Conservation (phyloP, 2,888 invertebrate genomes). For the Dicycla oo region DNA sequence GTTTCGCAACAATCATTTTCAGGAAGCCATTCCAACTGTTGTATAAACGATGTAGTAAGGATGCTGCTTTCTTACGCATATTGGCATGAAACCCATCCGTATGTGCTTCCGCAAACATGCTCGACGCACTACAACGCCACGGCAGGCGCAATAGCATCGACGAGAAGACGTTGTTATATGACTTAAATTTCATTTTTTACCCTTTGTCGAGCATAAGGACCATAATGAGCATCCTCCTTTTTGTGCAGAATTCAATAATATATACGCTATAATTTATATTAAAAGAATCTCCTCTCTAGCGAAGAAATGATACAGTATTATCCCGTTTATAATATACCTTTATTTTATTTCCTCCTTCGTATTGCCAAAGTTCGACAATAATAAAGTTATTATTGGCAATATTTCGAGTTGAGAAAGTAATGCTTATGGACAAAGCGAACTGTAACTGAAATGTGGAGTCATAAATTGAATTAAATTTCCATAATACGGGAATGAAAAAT, state of each 20-base stretch:
- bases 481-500: conserved; percentile 36
- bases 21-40: too few species aligned
- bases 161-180: too few species aligned
- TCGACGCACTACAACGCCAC: too few species aligned
- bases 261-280: not conserved
- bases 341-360: conserved; percentile 12
- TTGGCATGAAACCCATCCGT: too few species aligned
- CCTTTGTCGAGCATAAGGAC: not conserved
- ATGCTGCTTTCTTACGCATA: too few species aligned
- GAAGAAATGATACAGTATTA: not conserved
- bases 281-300: not conserved
- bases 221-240: not conserved
- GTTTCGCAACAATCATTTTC: too few species aligned
- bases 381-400: conserved; percentile 46
- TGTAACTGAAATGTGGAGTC: conserved; percentile 26
- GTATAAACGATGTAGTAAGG: too few species aligned
- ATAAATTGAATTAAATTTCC: conserved; percentile 46
- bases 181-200: not conserved
- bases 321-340: not conserved
- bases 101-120: too few species aligned
- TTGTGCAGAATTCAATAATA: not conserved
- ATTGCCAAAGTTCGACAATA: conserved; percentile 34
- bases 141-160: too few species aligned
- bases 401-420: conserved; percentile 30
- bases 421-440: conserved; percentile 26